These are phyloP conservation scores for Conger conger DNA, from an alignment of 2,113 vertebrate species.

Conservation along the genomic window DNA sequence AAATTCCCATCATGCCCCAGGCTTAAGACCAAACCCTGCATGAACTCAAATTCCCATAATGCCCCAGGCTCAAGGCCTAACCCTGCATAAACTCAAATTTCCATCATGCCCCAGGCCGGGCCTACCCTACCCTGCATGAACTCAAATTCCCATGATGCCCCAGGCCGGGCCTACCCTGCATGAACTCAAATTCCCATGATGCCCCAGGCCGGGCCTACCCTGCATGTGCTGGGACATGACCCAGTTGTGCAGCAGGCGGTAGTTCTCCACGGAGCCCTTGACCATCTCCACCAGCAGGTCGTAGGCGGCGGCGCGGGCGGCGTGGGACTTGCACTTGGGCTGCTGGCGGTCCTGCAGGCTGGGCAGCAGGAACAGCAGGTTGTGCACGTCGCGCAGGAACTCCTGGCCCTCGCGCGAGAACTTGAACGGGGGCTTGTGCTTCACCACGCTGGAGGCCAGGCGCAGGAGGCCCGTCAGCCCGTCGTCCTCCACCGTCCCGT, in stretches of 20 bases:
- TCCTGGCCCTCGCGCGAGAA: conserved; percentile 98
- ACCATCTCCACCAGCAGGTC: conserved; percentile 97
- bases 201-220: conserved; percentile 61
- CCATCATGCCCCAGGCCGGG: no score
- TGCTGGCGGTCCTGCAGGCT: conserved; percentile 93
- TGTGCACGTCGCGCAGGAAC: conserved; percentile 94
- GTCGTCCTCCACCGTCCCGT: conserved; percentile 92
- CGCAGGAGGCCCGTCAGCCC: conserved; percentile 92
- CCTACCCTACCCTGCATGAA: no score
- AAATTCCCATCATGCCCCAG: no score
- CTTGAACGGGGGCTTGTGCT: conserved; percentile 97
- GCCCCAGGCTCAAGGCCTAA: no score
- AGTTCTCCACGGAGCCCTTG: conserved; percentile 96
- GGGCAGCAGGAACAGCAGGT: conserved; percentile 93
- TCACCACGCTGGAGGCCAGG: conserved; percentile 92
- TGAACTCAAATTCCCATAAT: no score
- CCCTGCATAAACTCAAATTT: no score
- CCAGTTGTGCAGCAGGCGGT: conserved; percentile 97
- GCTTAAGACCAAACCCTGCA: no score
- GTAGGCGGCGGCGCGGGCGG: conserved; percentile 92
- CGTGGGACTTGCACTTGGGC: conserved; percentile 96
- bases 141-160: no score
- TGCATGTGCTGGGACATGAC: conserved; percentile 99
- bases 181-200: no score
- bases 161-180: no score